phyloP scores from a whole-genome alignment of 2,113 vertebrate species.

The Pionites leucogaster region DNA sequence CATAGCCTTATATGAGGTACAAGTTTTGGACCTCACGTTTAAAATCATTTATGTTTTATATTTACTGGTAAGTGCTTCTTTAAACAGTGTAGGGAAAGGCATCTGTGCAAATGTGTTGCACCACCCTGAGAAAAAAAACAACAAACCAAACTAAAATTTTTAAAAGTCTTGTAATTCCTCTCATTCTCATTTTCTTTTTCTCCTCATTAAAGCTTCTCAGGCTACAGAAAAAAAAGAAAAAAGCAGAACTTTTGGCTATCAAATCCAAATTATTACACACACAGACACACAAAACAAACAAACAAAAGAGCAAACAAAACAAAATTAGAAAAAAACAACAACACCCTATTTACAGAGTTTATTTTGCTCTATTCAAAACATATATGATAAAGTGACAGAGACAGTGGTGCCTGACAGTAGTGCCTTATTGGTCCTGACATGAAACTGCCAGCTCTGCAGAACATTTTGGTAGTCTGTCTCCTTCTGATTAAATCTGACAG shows the following conservation, averaged over 20 bases:
- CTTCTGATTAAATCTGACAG: background rate
- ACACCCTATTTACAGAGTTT: background rate
- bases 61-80: background rate
- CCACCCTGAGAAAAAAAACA: background rate
- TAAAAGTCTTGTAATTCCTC: background rate
- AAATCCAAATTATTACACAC: background rate
- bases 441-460: background rate
- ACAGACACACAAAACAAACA: background rate
- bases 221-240: background rate
- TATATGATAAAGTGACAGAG: background rate
- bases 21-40: background rate
- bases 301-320: background rate
- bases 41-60: background rate
- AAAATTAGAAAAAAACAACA: background rate
- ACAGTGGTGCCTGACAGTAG: background rate
- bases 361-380: background rate
- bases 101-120: background rate
- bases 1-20: background rate
- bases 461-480: background rate
- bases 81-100: background rate
- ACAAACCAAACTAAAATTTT: accelerated
- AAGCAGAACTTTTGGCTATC: background rate
- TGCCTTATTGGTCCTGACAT: background rate
- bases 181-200: background rate
- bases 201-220: background rate